A percentile compares a stretch with the other conserved stretches of the same genome.
Evolutionary conservation across 1,140 invertebrate species (phyloP).

Genomic region (Apis dorsata): DNA sequence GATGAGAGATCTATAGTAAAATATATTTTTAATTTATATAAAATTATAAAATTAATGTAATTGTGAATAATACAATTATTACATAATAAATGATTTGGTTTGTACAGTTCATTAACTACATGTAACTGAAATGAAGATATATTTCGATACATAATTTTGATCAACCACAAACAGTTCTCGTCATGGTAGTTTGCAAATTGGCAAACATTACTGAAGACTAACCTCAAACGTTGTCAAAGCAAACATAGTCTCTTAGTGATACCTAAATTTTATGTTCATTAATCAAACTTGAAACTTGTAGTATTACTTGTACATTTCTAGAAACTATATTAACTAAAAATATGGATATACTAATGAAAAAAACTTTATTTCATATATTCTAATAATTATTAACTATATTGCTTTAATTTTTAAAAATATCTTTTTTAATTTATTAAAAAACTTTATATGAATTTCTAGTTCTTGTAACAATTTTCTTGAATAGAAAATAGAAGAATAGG

Average conservation of each 20-base stretch:
- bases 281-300: not conserved
- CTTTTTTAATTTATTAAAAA: not conserved
- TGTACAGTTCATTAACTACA: not conserved
- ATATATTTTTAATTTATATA: slow-evolving; percentile 1
- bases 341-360: not conserved
- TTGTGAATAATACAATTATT: not conserved
- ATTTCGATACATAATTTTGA: slow-evolving; percentile 1
- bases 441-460: not conserved
- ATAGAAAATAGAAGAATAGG: no score
- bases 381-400: not conserved
- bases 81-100: not conserved
- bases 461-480: no score
- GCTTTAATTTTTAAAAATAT: not conserved
- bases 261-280: not conserved
- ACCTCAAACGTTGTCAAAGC: slow-evolving; percentile 5
- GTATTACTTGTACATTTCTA: not conserved
- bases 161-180: slow-evolving; percentile 8
- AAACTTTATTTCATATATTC: not conserved
- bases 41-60: not conserved
- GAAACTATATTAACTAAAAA: not conserved
- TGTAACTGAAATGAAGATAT: slow-evolving; percentile 11
- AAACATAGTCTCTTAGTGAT: slow-evolving; percentile 6
- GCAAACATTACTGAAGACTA: slow-evolving; percentile 26
- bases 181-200: slow-evolving; percentile 29
- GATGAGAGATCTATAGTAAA: slow-evolving; percentile 19